Evolutionary conservation across 2,113 vertebrate species (phyloP), one percentile per base, ranked within the genome.

Genomic region (Gobio gobio): DNA sequence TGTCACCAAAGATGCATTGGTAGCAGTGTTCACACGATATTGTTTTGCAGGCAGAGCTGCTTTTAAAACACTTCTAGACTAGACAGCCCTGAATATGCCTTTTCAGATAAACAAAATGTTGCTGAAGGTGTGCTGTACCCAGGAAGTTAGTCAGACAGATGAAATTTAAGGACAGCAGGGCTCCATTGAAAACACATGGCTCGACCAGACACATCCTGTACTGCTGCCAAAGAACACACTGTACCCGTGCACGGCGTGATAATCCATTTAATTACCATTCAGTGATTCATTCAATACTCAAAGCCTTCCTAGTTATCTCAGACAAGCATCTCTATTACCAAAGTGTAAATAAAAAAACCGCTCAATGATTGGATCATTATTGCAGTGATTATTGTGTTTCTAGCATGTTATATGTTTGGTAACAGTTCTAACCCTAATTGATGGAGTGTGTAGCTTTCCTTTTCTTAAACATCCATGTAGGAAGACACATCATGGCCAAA

Each of bases 151-250:
- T 85, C 87, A 88, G 89, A 90, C 91, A 92, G 90, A 87, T 92
- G 87, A 84, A 86, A 79, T 86, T 83, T 84, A 70, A 74, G 89
- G 87, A 88, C 81, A 56, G 87, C 86, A 88, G 89, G 84, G 89
- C 89, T 36, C 84, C 66, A 89, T 91, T 89, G 83, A 88, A 89
- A 90, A 89, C 92, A 93, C 87, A 89, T 91, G 91, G 90, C 78
- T 26, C 49, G 78, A 87, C 86, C 88, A 89, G 84, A 88, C 89
- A 88, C 88, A 83, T 89, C 84, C 85, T 90, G 79, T 78, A 79
- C 88, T 86, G 83, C 90, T 89, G 90, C 90, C 92, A 90, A 91
- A 90, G 86, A 85, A 87, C 89, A 90, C 89, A 7, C 33, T 43
- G 77, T 66, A 58, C 29, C 40, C 20, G 16, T 78, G 49, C 36